These are phyloP conservation scores for Eulacestoma nigropectus DNA, from an alignment of 2,113 vertebrate genomes.

Conservation along the genomic window DNA sequence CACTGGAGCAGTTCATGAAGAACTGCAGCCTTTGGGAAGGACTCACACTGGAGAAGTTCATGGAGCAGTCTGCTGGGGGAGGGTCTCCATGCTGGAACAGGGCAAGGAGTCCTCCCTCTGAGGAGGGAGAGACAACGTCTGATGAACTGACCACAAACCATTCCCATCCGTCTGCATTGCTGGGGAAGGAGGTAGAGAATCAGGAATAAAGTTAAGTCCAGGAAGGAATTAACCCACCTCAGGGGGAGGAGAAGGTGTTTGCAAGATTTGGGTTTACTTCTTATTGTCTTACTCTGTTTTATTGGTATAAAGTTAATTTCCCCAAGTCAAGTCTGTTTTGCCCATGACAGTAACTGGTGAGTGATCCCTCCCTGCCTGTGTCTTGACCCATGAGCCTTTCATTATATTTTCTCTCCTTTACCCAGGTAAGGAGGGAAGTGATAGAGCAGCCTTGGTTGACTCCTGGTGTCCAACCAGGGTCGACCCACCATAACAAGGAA, in stretches of 20 bases:
- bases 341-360: not conserved
- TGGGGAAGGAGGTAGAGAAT: not conserved
- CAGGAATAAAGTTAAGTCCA: not conserved
- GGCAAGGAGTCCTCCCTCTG: not conserved
- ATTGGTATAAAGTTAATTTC: not conserved
- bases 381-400: not conserved
- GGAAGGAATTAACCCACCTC: not conserved
- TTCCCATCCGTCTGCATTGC: not conserved
- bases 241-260: not conserved
- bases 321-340: not conserved
- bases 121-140: rapidly evolving
- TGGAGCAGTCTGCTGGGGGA: not conserved
- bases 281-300: not conserved
- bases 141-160: not conserved
- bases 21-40: not conserved
- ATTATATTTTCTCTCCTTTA: not conserved
- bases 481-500: not conserved
- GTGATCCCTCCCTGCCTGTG: not conserved
- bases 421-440: not conserved
- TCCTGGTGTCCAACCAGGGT: not conserved
- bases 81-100: not conserved
- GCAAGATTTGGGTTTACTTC: not conserved
- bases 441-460: not conserved
- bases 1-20: not conserved
- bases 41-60: not conserved